phyloP scores from a whole-genome alignment of 2,797 vertebrate genomes.

The Pangasius macronema region DNA sequence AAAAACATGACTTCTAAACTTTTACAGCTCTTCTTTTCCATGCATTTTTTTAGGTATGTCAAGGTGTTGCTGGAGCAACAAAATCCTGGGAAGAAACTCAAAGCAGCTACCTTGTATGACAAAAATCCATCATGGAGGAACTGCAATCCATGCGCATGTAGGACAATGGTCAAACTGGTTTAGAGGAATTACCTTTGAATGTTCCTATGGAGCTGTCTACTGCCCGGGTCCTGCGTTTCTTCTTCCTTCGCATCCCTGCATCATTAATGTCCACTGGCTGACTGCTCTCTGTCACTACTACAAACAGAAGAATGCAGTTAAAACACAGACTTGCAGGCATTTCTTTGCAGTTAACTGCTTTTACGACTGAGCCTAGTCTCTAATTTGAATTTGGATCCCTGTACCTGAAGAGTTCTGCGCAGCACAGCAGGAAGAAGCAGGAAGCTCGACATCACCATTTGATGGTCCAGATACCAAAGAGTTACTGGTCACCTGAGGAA shows the following conservation, averaged over 20 bases:
- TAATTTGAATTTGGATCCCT: background rate
- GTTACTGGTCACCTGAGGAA: slow-evolving; percentile 57
- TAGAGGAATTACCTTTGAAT: slow-evolving; percentile 82
- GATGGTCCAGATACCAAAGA: slow-evolving; percentile 68
- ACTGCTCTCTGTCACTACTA: slow-evolving; percentile 84
- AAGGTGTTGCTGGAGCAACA: background rate
- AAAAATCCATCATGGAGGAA: background rate
- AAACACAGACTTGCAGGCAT: background rate
- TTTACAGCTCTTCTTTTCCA: background rate
- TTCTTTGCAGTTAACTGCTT: background rate
- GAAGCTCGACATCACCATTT: slow-evolving; percentile 60
- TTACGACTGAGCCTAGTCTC: background rate
- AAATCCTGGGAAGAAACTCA: background rate
- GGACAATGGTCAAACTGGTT: background rate
- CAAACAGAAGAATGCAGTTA: slow-evolving; percentile 39
- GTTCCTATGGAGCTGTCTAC: slow-evolving; percentile 84
- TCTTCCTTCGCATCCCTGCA: slow-evolving; percentile 83
- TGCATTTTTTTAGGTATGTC: background rate
- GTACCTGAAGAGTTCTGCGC: slow-evolving; percentile 66
- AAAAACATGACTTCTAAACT: background rate
- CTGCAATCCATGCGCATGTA: background rate
- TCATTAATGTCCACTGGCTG: slow-evolving; percentile 85
- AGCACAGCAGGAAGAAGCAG: slow-evolving; percentile 57
- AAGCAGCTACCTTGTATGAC: background rate
- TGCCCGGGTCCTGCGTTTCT: slow-evolving; percentile 86